Conservation (phyloP, 2,113 vertebrate species). For the Phocoena phocoena region DNA sequence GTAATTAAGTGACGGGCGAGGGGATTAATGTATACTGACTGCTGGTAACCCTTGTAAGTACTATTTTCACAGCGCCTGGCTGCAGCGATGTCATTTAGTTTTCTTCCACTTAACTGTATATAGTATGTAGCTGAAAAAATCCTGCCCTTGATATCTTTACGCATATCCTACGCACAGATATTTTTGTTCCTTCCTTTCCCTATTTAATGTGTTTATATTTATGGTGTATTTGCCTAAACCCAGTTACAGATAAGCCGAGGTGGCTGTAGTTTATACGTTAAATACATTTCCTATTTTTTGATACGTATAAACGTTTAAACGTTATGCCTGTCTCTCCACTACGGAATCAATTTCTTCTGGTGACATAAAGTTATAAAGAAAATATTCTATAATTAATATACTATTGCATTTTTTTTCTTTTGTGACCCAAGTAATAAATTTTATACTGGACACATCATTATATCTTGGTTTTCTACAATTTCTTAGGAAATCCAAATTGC, state of each 20-base stretch:
- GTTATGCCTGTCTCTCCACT: neutral
- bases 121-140: constrained; percentile 51
- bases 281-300: neutral
- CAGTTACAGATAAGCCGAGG: neutral
- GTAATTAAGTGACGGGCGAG: constrained; percentile 95
- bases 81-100: constrained; percentile 67
- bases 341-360: neutral
- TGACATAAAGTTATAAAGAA: neutral
- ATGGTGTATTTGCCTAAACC: neutral
- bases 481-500: neutral
- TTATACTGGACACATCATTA: neutral
- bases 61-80: constrained; percentile 80
- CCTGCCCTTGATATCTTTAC: neutral
- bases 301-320: neutral
- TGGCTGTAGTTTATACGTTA: neutral
- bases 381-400: neutral
- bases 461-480: neutral
- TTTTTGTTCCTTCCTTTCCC: neutral
- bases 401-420: neutral
- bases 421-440: neutral
- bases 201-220: neutral
- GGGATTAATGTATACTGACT: constrained; percentile 80
- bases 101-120: constrained; percentile 50
- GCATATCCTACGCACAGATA: neutral
- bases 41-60: constrained; percentile 78